These are phyloP conservation scores for Struthidea cinerea DNA, from an alignment of 2,113 vertebrate species.

Conservation along the genomic window DNA sequence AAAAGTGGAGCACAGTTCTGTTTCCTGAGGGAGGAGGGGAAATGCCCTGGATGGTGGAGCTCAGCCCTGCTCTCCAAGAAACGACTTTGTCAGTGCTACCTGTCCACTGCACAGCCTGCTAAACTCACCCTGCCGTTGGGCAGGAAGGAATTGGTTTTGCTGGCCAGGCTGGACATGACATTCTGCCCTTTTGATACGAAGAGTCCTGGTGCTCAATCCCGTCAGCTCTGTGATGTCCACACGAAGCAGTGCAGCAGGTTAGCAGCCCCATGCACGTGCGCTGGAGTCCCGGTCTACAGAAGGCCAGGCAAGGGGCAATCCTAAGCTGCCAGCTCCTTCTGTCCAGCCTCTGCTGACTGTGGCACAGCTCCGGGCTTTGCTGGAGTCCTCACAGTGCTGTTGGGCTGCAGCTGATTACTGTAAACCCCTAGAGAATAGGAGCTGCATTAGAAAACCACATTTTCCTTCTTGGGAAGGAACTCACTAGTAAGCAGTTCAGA, in stretches of 20 bases:
- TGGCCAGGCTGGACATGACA: not conserved
- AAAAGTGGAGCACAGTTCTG: conserved; percentile 1
- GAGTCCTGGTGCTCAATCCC: not conserved
- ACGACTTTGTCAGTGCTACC: not conserved
- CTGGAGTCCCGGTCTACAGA: not conserved
- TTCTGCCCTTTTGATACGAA: not conserved
- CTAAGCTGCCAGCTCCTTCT: not conserved
- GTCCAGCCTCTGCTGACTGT: not conserved
- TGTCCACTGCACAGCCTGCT: not conserved
- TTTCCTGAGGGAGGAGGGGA: not conserved
- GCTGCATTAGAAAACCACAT: not conserved
- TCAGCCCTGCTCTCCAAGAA: not conserved
- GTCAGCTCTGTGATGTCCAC: not conserved
- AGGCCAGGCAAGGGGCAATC: not conserved
- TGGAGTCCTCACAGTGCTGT: not conserved
- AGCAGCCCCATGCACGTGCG: not conserved
- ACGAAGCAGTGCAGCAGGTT: not conserved
- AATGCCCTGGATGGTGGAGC: not conserved
- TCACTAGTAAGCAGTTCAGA: not conserved
- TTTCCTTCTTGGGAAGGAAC: not conserved
- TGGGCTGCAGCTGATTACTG: not conserved
- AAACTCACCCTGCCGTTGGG: not conserved
- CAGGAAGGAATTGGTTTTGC: not conserved
- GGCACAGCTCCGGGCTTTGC: not conserved
- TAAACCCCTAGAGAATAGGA: not conserved